Base-by-base conservation (phyloP, 2,113 vertebrate species). In the Plectropomus leopardus region DNA sequence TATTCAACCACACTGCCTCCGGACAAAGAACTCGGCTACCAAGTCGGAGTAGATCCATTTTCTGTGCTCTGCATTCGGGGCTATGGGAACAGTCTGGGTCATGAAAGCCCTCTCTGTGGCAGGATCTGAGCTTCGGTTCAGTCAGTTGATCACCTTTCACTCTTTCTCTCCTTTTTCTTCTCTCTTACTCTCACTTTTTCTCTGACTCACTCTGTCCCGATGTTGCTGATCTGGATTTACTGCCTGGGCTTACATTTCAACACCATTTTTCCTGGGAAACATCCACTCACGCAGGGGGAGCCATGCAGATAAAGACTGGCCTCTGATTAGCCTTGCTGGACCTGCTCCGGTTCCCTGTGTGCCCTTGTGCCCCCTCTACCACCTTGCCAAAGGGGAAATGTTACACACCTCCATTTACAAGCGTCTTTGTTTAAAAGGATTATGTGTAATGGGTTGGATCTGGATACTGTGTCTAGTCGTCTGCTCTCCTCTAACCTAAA, bases 91-190 rank as follows among this genome's bases (percentile, higher is more conserved):
- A 70, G 72, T 30, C 76, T 15, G 23, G 64, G 55, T 30, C 81
- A 94, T 94, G 90, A 94, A 95, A 93, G 94, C 84, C 61, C 30
- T 78, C 89, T 93, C 92, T 93, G 89, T 93, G 47, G 82, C 68
- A 14, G 59, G 40, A 79, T 58, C 47, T 6, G 65, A 82, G 82
- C 72, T 79, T 90, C 83, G 92, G 84, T 88, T 84, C 78, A 92
- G 86, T 80, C 86, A 86, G 82, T 85, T 26, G 30, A 86, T 93
- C 78, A 76, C 89, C 82, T 87, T 90, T 89, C 91, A 87, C 71
- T 87, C 82, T 76, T 82, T 72, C 44, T 69, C 76, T 55, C 68
- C 58, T 40, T 15, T 34, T n/a, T 36, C 16, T 28, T 36, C 47
- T 44, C 45, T 64, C 47, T 45, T 42, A 7, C 79, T 72, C 76